These are phyloP conservation scores for Pristiophorus japonicus DNA, from an alignment of 2,113 vertebrate genomes.

Conservation along the genomic window DNA sequence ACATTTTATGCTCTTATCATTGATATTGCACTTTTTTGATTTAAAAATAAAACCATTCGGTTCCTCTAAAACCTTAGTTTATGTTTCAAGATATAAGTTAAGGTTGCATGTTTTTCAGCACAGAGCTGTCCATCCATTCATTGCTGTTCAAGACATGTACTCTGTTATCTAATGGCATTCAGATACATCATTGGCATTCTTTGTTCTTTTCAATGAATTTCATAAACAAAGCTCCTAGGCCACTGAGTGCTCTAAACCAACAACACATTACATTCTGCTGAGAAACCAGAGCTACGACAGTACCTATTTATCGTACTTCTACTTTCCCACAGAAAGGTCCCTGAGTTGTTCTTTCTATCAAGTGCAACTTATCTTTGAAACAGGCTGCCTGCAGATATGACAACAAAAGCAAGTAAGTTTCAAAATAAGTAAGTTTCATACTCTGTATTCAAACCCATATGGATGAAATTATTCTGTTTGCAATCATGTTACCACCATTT, in stretches of 20 bases:
- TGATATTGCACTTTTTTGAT: background rate
- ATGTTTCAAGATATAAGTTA: background rate
- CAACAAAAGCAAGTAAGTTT: background rate
- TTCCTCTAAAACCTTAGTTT: background rate
- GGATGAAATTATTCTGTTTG: background rate
- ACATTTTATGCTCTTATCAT: background rate
- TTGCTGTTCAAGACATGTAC: background rate
- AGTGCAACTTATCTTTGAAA: background rate
- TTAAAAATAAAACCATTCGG: background rate
- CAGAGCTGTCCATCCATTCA: background rate
- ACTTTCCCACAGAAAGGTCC: background rate
- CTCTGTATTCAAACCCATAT: background rate
- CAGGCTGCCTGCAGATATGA: background rate
- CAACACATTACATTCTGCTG: background rate
- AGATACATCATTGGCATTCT: background rate
- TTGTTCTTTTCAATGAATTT: background rate
- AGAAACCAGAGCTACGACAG: background rate
- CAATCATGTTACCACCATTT: background rate
- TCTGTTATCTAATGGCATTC: background rate
- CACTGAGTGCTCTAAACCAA: background rate
- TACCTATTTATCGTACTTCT: background rate
- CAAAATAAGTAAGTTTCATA: background rate
- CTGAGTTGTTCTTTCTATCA: background rate
- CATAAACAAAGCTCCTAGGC: slow-evolving; percentile 12
- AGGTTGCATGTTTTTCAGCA: background rate